Percentiles rank a stretch among this genome's conserved stretches.
Evolutionary conservation across 2,888 invertebrate genomes (phyloP).

Genomic region (Luperina nickerlii): DNA sequence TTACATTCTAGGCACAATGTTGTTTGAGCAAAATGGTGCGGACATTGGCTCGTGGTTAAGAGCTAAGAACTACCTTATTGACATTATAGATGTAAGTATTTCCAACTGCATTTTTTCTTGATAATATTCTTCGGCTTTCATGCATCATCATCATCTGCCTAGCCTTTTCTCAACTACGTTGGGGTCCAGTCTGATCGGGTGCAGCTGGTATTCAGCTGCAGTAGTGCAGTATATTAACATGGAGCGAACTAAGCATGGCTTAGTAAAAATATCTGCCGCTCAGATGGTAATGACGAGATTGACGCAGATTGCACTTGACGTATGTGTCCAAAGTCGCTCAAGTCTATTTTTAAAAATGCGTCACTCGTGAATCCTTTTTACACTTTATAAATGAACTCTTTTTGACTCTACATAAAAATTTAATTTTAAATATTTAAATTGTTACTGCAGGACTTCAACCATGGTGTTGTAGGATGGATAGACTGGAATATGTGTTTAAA

Average conservation of each 20-base stretch:
- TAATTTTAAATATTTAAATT: background rate
- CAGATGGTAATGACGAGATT: background rate
- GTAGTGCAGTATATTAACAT: no score
- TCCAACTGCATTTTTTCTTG: background rate
- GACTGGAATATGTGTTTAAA: conserved; percentile 97
- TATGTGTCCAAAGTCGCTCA: background rate
- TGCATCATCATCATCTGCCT: no score
- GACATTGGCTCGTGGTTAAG: conserved; percentile 94
- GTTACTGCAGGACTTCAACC: conserved; percentile 91
- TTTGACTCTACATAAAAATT: background rate
- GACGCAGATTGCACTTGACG: no score
- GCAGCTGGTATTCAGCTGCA: no score
- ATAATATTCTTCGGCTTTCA: no score
- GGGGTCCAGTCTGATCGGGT: no score
- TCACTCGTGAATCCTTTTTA: no score
- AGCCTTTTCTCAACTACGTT: no score
- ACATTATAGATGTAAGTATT: conserved; percentile 39
- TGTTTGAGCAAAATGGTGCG: conserved; percentile 89
- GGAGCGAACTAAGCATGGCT: background rate
- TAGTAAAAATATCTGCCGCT: background rate
- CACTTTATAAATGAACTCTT: background rate
- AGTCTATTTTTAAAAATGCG: no score
- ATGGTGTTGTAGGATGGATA: conserved; percentile 95
- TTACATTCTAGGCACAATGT: conserved; percentile 85
- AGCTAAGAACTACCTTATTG: conserved; percentile 91